These are phyloP conservation scores for Gasterosteus nipponicus DNA, from an alignment of 2,113 vertebrate species.

Conservation along the genomic window DNA sequence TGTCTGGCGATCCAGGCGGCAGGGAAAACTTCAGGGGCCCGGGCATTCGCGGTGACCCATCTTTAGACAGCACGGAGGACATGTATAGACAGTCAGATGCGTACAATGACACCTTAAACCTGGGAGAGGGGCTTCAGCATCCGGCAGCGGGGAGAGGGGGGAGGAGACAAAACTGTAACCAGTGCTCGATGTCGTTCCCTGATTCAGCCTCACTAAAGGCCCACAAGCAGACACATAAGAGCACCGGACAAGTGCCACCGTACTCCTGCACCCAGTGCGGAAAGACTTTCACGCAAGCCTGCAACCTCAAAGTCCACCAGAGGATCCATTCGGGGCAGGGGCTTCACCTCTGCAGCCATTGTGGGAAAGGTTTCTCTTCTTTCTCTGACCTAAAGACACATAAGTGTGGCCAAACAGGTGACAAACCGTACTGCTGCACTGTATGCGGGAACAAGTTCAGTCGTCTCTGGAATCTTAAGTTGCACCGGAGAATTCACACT, in stretches of 20 bases:
- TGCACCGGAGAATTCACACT: slow-evolving; percentile 82
- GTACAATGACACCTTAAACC: slow-evolving; percentile 45
- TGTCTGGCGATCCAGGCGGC: slow-evolving; percentile 24
- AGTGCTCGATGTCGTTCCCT: slow-evolving; percentile 67
- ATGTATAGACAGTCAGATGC: slow-evolving; percentile 54
- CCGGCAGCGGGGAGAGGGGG: slow-evolving; percentile 51
- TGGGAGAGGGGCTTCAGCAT: slow-evolving; percentile 61
- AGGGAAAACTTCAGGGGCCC: slow-evolving; percentile 62
- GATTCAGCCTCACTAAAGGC: slow-evolving; percentile 69
- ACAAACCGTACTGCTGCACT: slow-evolving; percentile 80
- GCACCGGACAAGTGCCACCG: slow-evolving; percentile 21
- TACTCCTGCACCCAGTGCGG: slow-evolving; percentile 79
- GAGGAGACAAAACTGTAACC: slow-evolving; percentile 60
- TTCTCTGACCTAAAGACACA: slow-evolving; percentile 83
- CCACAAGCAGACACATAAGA: slow-evolving; percentile 70
- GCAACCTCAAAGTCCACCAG: slow-evolving; percentile 82
- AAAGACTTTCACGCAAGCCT: slow-evolving; percentile 80
- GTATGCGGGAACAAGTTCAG: slow-evolving; percentile 82
- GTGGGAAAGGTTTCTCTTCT: slow-evolving; percentile 83
- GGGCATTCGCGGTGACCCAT: slow-evolving; percentile 33
- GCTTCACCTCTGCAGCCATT: slow-evolving; percentile 84
- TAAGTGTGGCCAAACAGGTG: slow-evolving; percentile 73
- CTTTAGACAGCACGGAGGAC: slow-evolving; percentile 38
- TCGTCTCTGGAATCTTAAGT: slow-evolving; percentile 82
- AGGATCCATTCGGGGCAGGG: slow-evolving; percentile 83